Conservation (phyloP, 2,797 vertebrate genomes). For the Sebastes ruberrimus region DNA sequence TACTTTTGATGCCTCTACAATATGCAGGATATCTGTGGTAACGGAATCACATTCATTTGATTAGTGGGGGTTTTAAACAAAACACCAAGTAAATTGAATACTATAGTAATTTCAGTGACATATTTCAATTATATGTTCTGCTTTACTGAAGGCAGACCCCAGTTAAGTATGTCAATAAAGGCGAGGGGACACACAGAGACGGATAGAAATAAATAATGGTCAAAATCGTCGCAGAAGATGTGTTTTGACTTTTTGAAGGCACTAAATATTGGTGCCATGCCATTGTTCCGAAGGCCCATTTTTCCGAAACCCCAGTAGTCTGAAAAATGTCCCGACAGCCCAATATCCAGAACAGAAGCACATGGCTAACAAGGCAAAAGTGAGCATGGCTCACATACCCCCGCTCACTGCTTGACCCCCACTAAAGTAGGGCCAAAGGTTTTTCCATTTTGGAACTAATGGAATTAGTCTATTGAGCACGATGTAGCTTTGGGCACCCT, state of each 20-base stretch:
- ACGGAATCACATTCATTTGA: neutral
- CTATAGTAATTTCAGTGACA: neutral
- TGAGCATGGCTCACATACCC: too few relatives aligned
- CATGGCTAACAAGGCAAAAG: too few relatives aligned
- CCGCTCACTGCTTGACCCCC: too few relatives aligned
- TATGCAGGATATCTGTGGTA: neutral
- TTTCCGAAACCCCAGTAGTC: too few relatives aligned
- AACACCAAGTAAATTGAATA: neutral
- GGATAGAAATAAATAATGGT: neutral
- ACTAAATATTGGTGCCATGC: too few relatives aligned
- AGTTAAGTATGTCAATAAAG: neutral
- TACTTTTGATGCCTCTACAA: neutral
- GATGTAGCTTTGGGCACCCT: too few relatives aligned
- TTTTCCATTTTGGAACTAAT: too few relatives aligned
- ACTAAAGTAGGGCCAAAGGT: too few relatives aligned
- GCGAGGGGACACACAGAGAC: neutral
- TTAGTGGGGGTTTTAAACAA: neutral
- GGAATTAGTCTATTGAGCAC: too few relatives aligned
- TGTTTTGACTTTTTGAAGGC: neutral
- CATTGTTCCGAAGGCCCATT: too few relatives aligned
- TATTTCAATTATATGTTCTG: neutral
- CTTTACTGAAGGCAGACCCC: neutral
- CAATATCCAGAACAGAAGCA: too few relatives aligned
- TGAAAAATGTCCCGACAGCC: too few relatives aligned
- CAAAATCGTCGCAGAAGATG: neutral